Percentiles rank a stretch among this genome's conserved stretches.
Evolutionary conservation across 2,113 vertebrate genomes (phyloP).

Genomic region (Saimiri boliviensis): DNA sequence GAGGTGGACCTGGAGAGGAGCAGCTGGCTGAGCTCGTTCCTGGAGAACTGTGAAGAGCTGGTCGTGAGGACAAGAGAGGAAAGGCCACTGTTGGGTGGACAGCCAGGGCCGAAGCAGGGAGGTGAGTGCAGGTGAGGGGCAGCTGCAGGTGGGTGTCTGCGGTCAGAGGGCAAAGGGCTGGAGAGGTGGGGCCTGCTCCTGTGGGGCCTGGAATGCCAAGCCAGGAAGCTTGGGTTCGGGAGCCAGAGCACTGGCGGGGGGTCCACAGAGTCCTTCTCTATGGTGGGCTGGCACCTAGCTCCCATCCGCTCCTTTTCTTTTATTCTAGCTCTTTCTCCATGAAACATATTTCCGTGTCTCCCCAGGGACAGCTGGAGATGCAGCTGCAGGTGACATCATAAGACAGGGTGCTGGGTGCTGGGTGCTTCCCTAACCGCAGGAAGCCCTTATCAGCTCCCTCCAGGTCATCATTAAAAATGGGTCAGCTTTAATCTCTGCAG

Average conservation of each 20-base stretch:
- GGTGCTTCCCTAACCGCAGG: accelerated
- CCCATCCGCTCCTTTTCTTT: background rate
- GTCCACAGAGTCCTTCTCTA: background rate
- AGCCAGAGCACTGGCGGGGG: background rate
- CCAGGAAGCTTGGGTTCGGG: background rate
- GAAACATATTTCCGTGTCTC: background rate
- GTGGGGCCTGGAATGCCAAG: background rate
- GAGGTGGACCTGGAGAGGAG: background rate
- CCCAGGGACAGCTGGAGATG: background rate
- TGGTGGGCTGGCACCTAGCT: background rate
- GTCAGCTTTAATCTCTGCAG: no score
- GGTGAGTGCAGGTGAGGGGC: background rate
- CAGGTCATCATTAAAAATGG: background rate
- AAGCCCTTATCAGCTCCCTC: background rate
- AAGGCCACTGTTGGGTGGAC: background rate
- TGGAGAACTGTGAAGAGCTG: no score
- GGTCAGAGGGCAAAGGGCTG: background rate
- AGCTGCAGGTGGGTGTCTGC: background rate
- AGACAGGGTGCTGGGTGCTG: background rate
- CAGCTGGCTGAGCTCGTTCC: background rate
- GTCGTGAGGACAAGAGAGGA: background rate
- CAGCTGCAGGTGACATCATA: background rate
- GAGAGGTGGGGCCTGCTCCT: background rate
- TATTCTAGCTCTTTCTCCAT: background rate
- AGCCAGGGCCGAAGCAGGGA: background rate